These are phyloP conservation scores for Trematomus loennbergii DNA, from an alignment of 2,113 vertebrate species.

Conservation along the genomic window DNA sequence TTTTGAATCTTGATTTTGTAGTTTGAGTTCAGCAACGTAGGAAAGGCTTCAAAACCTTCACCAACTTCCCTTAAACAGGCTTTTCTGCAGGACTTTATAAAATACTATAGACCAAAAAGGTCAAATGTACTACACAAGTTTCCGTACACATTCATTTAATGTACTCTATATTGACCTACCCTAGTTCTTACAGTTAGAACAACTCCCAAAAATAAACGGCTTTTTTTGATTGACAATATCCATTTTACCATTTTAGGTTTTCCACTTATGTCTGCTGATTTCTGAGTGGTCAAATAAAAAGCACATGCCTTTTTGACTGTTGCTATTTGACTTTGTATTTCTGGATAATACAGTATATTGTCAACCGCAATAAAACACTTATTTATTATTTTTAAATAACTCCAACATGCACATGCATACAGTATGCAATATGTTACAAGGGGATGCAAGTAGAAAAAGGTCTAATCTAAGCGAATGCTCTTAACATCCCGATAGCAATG, in stretches of 20 bases:
- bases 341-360: neutral
- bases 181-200: too few relatives aligned
- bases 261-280: too few relatives aligned
- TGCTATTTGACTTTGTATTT: neutral
- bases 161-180: too few relatives aligned
- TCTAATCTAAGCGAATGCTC: neutral
- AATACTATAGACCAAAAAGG: neutral
- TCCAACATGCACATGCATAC: neutral
- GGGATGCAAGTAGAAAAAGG: neutral
- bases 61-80: neutral
- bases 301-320: neutral
- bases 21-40: neutral
- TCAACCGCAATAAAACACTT: neutral
- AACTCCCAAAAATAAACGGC: neutral
- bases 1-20: slow-evolving; percentile 6
- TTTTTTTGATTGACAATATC: too few relatives aligned
- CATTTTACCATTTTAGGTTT: too few relatives aligned
- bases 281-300: too few relatives aligned
- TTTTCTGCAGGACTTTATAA: neutral
- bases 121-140: too few relatives aligned
- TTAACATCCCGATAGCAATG: too few relatives aligned
- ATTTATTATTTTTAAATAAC: neutral
- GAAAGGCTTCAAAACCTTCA: neutral
- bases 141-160: neutral
- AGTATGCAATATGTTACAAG: neutral